phyloP scores from a whole-genome alignment of 1,140 invertebrate species.

The Halyomorpha halys region DNA sequence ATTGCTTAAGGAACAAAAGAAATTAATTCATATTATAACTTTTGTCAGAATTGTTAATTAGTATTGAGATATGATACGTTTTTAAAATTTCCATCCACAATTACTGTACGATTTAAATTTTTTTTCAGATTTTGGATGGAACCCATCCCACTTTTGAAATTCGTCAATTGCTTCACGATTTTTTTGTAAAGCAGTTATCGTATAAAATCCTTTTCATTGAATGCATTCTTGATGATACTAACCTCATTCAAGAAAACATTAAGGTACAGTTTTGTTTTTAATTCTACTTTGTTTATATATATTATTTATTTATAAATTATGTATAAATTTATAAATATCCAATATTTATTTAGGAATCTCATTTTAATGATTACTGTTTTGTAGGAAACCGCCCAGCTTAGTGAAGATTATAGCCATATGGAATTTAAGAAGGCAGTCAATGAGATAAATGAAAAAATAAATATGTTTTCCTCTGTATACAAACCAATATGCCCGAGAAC shows the following conservation, averaged over 20 bases:
- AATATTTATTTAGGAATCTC: not conserved
- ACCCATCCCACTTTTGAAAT: conserved; percentile 78
- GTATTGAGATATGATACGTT: not conserved
- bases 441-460: conserved; percentile 72
- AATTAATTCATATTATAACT: too few relatives aligned
- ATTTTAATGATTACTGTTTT: conserved; percentile 25
- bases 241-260: conserved; percentile 74
- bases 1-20: too few relatives aligned
- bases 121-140: conserved; percentile 76
- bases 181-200: conserved; percentile 57
- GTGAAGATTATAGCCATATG: conserved; percentile 77
- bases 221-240: conserved; percentile 76
- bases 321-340: too few relatives aligned
- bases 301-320: not conserved
- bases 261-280: conserved; percentile 37
- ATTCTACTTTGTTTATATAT: not conserved
- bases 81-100: too few relatives aligned
- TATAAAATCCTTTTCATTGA: conserved; percentile 88
- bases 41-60: not conserved
- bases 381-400: conserved; percentile 80
- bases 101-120: conserved; percentile 4
- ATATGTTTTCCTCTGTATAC: conserved; percentile 74
- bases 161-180: conserved; percentile 63
- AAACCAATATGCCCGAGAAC: conserved; percentile 56
- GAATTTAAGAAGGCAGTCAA: conserved; percentile 61